Base-by-base conservation (phyloP, 1,140 invertebrate species). In the Chrysopa pallens region DNA sequence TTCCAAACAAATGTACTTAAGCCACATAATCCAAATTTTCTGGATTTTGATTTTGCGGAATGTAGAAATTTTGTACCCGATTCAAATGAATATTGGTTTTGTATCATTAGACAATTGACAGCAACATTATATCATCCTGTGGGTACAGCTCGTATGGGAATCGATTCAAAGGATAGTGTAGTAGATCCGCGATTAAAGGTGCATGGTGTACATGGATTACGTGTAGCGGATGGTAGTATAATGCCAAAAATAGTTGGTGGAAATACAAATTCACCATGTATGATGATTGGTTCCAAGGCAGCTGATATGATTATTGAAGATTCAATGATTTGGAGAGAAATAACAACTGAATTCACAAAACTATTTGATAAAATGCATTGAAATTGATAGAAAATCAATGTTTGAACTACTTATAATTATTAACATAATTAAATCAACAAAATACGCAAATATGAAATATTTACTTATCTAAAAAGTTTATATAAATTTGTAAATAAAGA, bases 281-380 rank as follows among this genome's bases (percentile, higher is more conserved):
- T 89, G 33, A 88, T 88, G 84, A 84, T 90, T 27, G 85, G 70
- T 1, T 85, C 89, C 54, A 87, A 85, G 59, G 84, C 79, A 2
- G 70, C 83, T 0, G 84, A 89, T 62, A 59, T 88, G 49, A 82
- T 89, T 42, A 84, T 82, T 58, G 66, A 72, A 50, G 77, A 81
- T 54, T 83, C n/a, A n/a, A n/a, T n/a, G n/a, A n/a, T n/a, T n/a
- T n/a, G n/a, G n/a, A n/a, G n/a, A n/a, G n/a, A n/a, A n/a, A n/a
- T n/a, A n/a, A n/a, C n/a, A n/a, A n/a, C n/a, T n/a, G n/a, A n/a
- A n/a, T n/a, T n/a, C n/a, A n/a, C n/a, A n/a, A n/a, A n/a, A n/a
- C n/a, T n/a, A n/a, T n/a, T n/a, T n/a, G n/a, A n/a, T n/a, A n/a
- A n/a, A n/a, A n/a, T n/a, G n/a, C n/a, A n/a, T n/a, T n/a, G n/a